phyloP scores from a whole-genome alignment of 2,797 vertebrate species.

The Hippoglossus hippoglossus region DNA sequence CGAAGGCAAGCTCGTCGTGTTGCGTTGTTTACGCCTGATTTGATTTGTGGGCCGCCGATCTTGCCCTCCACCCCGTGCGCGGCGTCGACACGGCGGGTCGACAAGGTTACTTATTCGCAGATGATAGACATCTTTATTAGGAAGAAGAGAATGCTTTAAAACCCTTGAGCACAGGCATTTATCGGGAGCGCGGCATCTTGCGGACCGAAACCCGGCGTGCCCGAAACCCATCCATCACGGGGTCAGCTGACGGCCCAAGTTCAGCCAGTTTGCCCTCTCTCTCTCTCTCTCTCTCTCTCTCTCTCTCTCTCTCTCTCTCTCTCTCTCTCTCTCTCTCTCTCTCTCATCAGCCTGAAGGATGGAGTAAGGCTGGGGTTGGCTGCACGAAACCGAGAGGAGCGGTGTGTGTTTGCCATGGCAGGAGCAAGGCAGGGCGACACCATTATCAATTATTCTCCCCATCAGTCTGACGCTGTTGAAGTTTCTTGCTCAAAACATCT shows the following conservation, averaged over 20 bases:
- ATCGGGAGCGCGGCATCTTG: conserved; percentile 63
- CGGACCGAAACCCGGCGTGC: conserved; percentile 45
- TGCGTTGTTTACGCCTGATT: conserved; percentile 78
- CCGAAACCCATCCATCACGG: conserved; percentile 69
- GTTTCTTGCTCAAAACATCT: no score
- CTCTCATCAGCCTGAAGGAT: conserved; percentile 70
- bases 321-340: no score
- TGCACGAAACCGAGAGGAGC: conserved; percentile 16
- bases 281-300: background rate
- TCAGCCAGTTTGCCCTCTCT: conserved; percentile 62
- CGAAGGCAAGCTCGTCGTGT: conserved; percentile 68
- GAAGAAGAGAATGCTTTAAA: conserved; percentile 69
- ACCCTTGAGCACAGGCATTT: conserved; percentile 72
- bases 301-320: no score
- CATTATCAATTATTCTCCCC: conserved; percentile 18
- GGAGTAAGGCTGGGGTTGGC: conserved; percentile 32
- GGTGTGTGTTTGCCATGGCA: conserved; percentile 18
- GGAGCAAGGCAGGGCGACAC: background rate
- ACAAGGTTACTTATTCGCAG: conserved; percentile 77
- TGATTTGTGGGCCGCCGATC: conserved; percentile 77
- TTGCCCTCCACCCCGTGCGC: conserved; percentile 55
- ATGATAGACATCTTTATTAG: conserved; percentile 83
- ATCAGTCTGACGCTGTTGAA: background rate
- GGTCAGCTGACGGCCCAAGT: conserved; percentile 46
- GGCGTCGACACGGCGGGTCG: conserved; percentile 51